Percentiles rank a stretch among this genome's conserved stretches.
These are phyloP conservation scores for Australoheros facetus DNA, from an alignment of 2,797 vertebrate species.

Conservation along the genomic window DNA sequence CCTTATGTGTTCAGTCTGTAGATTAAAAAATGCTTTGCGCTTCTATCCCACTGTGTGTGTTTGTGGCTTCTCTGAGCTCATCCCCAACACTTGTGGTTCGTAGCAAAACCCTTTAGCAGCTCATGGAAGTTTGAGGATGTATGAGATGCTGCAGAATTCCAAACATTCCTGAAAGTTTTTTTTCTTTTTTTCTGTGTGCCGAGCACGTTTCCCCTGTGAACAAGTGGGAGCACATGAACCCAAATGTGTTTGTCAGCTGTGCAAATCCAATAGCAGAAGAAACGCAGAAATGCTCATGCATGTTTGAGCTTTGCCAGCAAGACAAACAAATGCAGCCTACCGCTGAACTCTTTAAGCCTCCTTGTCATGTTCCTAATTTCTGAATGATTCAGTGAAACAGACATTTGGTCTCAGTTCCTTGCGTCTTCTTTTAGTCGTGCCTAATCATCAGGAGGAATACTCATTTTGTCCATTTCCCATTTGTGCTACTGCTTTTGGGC, in stretches of 20 bases:
- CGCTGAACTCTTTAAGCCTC: neutral
- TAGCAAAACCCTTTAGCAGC: conserved; percentile 18
- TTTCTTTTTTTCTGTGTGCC: neutral
- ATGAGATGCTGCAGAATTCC: conserved; percentile 64
- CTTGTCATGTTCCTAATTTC: neutral
- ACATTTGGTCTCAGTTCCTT: conserved; percentile 1
- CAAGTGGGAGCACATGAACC: conserved; percentile 38
- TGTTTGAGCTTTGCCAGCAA: conserved; percentile 3
- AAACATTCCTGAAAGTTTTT: conserved; percentile 55
- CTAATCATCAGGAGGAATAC: neutral
- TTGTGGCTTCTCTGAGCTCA: neutral
- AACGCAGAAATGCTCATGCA: conserved; percentile 29
- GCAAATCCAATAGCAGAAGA: conserved; percentile 9
- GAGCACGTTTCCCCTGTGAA: conserved; percentile 31
- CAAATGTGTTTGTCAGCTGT: conserved; percentile 49
- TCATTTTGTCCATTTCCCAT: conserved; percentile 43
- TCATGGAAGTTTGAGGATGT: conserved; percentile 37
- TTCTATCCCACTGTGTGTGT: conserved; percentile 15
- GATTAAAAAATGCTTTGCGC: neutral
- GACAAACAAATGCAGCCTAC: neutral
- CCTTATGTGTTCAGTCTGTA: neutral
- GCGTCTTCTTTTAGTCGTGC: conserved; percentile 22
- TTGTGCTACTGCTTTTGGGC: conserved; percentile 27
- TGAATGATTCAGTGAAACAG: neutral
- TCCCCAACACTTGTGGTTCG: conserved; percentile 1